These are phyloP conservation scores for Leptopilina drosophilae DNA, from an alignment of 2,888 invertebrate genomes.

Conservation along the genomic window DNA sequence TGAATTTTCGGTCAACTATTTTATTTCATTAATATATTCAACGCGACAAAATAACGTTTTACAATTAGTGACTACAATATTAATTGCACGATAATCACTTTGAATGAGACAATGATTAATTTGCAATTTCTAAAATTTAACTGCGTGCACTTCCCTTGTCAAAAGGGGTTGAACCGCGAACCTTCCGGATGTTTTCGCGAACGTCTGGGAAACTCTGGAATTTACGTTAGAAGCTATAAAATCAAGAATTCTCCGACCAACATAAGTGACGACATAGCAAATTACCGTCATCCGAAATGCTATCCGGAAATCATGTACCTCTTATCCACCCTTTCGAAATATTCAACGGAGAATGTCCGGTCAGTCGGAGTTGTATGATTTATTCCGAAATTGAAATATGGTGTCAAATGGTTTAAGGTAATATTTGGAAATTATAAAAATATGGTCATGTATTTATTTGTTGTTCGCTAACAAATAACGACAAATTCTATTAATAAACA, in stretches of 20 bases:
- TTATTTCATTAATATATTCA: neutral
- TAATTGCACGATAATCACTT: neutral
- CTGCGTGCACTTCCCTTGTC: constrained; percentile 13
- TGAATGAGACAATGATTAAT: neutral
- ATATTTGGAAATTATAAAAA: too few relatives aligned
- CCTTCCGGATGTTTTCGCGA: constrained; percentile 33
- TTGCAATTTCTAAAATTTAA: neutral
- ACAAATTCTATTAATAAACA: too few relatives aligned
- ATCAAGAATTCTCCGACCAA: constrained; percentile 3
- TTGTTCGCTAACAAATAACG: too few relatives aligned
- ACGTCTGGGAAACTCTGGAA: constrained; percentile 12
- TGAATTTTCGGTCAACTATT: neutral
- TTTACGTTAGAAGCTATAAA: constrained; percentile 34
- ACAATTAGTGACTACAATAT: neutral
- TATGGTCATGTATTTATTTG: too few relatives aligned
- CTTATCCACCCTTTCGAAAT: constrained; percentile 18
- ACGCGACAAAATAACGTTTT: neutral
- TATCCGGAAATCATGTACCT: constrained; percentile 32
- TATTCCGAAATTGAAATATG: neutral
- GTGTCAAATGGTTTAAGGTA: too few relatives aligned
- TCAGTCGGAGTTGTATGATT: constrained; percentile 7
- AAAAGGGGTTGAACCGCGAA: constrained; percentile 32
- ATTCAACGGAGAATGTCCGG: constrained; percentile 35
- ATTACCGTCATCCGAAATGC: constrained; percentile 23
- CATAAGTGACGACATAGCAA: constrained; percentile 6